phyloP scores from a whole-genome alignment of 1,140 invertebrate species.

The Eufriesea mexicana region DNA sequence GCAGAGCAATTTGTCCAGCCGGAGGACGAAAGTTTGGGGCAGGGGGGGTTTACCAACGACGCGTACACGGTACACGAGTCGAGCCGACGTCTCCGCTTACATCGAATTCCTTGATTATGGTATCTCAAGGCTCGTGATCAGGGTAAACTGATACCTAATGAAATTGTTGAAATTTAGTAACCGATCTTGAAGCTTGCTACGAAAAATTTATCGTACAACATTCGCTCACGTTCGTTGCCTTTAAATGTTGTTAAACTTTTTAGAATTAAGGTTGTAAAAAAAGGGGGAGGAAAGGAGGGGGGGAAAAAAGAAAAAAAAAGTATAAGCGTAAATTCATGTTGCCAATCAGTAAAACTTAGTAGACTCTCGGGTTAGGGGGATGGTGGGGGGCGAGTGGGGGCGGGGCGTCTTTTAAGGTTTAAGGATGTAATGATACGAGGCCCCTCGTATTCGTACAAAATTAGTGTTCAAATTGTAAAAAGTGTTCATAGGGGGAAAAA shows the following conservation, averaged over 20 bases:
- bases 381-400: too few species aligned
- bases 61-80: slow-evolving; percentile 19
- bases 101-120: slow-evolving; percentile 49
- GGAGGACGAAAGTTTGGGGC: neutral
- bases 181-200: slow-evolving; percentile 55
- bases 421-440: slow-evolving; percentile 17
- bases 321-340: slow-evolving; percentile 57
- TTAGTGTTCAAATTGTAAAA: slow-evolving; percentile 68
- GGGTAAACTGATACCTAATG: slow-evolving; percentile 60
- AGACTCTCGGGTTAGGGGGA: neutral
- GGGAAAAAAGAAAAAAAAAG: slow-evolving; percentile 59
- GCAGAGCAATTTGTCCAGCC: slow-evolving; percentile 9
- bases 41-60: neutral
- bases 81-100: slow-evolving; percentile 28
- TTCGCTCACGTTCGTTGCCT: slow-evolving; percentile 68
- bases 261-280: slow-evolving; percentile 69
- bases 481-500: slow-evolving; percentile 60
- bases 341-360: slow-evolving; percentile 58
- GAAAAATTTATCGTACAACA: slow-evolving; percentile 56
- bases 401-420: slow-evolving; percentile 26
- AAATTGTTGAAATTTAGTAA: slow-evolving; percentile 55
- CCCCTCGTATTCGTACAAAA: slow-evolving; percentile 65
- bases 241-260: slow-evolving; percentile 66
- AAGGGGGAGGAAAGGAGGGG: too few species aligned
- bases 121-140: slow-evolving; percentile 69